Percentiles rank a stretch among this genome's conserved stretches.
These are phyloP conservation scores for Tipula helvola DNA, from an alignment of 2,888 invertebrate species.

Conservation along the genomic window DNA sequence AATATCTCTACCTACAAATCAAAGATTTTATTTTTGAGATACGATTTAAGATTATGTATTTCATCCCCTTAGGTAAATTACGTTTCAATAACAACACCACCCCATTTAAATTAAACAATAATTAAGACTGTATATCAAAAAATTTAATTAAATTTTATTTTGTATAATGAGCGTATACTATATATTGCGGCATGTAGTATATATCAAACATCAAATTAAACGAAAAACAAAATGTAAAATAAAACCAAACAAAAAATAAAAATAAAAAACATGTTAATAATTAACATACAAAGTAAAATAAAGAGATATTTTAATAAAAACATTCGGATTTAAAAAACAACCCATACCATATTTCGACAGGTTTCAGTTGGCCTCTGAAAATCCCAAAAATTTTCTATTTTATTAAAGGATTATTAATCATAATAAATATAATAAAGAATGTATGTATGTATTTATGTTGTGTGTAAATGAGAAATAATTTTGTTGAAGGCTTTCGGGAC, in stretches of 20 bases:
- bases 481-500: neutral
- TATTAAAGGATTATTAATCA: neutral
- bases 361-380: constrained; percentile 34
- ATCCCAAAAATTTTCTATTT: constrained; percentile 9
- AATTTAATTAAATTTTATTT: neutral
- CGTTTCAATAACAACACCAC: neutral
- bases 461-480: neutral
- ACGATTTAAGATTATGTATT: too few relatives aligned
- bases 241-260: neutral
- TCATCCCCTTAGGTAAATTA: too few relatives aligned
- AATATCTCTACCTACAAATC: too few relatives aligned
- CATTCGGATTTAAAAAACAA: neutral
- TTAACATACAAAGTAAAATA: neutral
- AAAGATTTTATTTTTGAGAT: too few relatives aligned
- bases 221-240: neutral
- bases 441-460: neutral
- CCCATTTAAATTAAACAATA: neutral
- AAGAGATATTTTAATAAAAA: neutral
- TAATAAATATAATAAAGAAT: neutral
- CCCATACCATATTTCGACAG: constrained; percentile 38
- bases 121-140: neutral
- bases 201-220: constrained; percentile 7
- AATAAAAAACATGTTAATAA: neutral
- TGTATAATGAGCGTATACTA: neutral
- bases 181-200: neutral